These are phyloP conservation scores for Cossypha dichroa DNA, from an alignment of 2,797 vertebrate species.

Conservation along the genomic window DNA sequence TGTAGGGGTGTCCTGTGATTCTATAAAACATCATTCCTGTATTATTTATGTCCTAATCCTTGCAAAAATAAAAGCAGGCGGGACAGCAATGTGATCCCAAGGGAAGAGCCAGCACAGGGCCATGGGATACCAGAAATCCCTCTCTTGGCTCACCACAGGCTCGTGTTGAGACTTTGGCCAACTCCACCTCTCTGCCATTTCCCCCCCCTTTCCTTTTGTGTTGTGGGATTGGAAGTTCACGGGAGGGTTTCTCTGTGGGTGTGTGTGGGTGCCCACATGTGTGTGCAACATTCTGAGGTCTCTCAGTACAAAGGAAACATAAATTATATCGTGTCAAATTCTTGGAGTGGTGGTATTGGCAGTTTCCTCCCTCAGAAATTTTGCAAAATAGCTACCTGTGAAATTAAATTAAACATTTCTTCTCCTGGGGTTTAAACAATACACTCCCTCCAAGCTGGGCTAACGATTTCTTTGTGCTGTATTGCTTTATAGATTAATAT, in stretches of 20 bases:
- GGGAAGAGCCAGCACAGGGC: not conserved
- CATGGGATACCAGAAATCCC: not conserved
- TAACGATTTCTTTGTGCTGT: not conserved
- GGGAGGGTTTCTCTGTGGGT: not conserved
- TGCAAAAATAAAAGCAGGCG: not conserved
- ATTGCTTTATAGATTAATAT: not conserved
- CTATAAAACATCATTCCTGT: not conserved
- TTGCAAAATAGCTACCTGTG: conserved; percentile 38
- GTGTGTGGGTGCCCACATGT: not conserved
- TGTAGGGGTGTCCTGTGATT: not conserved
- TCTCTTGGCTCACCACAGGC: not conserved
- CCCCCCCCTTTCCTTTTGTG: not conserved
- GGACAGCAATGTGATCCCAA: not conserved
- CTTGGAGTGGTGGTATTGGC: not conserved
- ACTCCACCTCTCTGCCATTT: not conserved
- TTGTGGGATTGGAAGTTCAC: not conserved
- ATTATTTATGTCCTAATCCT: not conserved
- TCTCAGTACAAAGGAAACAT: not conserved
- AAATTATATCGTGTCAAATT: conserved; percentile 16
- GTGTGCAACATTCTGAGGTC: not conserved
- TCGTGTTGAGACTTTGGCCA: not conserved
- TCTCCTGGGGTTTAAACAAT: conserved; percentile 29
- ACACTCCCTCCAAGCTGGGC: not conserved
- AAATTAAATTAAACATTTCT: conserved; percentile 58
- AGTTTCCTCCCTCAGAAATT: conserved; percentile 18